Percentiles rank a stretch among this genome's conserved stretches.
Conservation (phyloP, 2,888 invertebrate species). For the Zele albiditarsus region DNA sequence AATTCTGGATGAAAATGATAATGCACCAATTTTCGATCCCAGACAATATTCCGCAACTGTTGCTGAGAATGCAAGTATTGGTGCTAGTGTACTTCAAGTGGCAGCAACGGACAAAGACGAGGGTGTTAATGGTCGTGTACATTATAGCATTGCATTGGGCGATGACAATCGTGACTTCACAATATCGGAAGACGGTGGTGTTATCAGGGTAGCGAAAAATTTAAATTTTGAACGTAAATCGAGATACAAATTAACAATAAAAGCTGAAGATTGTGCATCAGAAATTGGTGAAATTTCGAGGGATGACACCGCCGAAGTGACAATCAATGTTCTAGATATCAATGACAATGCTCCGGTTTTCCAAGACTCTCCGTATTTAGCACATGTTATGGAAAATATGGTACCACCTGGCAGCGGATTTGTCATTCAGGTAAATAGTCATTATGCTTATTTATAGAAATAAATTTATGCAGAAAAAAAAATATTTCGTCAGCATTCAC, state of each 20-base stretch:
- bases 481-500: background rate
- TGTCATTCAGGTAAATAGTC: slow-evolving; percentile 73
- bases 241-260: slow-evolving; percentile 87
- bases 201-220: slow-evolving; percentile 92
- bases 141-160: slow-evolving; percentile 91
- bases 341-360: slow-evolving; percentile 96
- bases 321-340: slow-evolving; percentile 90
- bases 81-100: slow-evolving; percentile 91
- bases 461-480: slow-evolving; percentile 1
- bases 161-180: slow-evolving; percentile 93
- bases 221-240: slow-evolving; percentile 93
- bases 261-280: slow-evolving; percentile 90
- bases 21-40: slow-evolving; percentile 90
- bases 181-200: slow-evolving; percentile 93
- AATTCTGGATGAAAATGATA: slow-evolving; percentile 92
- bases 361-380: slow-evolving; percentile 94
- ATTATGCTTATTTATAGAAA: background rate
- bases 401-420: slow-evolving; percentile 84
- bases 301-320: slow-evolving; percentile 86
- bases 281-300: slow-evolving; percentile 76
- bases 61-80: slow-evolving; percentile 95
- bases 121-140: slow-evolving; percentile 91
- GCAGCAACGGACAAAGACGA: slow-evolving; percentile 92
- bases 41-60: slow-evolving; percentile 92
- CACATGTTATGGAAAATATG: slow-evolving; percentile 94